Base-by-base conservation (phyloP, 2,888 invertebrate species). In the Parnassius apollo region DNA sequence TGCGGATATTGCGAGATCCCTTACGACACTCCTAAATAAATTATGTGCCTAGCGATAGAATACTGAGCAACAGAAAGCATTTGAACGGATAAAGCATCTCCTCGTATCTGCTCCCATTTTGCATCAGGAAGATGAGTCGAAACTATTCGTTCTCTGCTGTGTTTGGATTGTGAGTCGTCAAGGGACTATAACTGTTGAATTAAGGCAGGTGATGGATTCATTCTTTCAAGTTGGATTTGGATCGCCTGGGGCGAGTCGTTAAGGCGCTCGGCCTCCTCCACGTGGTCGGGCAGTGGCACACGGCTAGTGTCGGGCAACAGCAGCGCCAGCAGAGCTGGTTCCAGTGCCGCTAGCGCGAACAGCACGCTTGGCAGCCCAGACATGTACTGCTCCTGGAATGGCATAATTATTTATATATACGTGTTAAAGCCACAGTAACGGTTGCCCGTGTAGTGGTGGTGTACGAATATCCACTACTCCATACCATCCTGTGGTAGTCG, bases 271-370 rank as follows among this genome's bases (percentile, higher is more conserved):
- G 88, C 89, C 1, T 83, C 86, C 1, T 63, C 62, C 54, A 90
- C 67, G 65, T 82, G 75, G 7, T 88, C 90, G 0, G 91, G 91
- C 11, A 91, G 72, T 0, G 77, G 76, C 0, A 76, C 66, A 4
- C 72, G 72, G 66, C 87, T 87, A 2, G 90, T 86, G 68, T 91
- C 91, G 0, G 91, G 91, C 13, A 91, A 74, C 46, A 86, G 68
- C 0, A 89, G 73, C 0, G 88, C 80, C 59, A 91, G 70, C 42
- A 75, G 10, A 0, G 86, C 90, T 0, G 91, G 84, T 0, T 82
- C 83, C 2, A 91, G 71, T 2, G 91, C 85, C 9, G 77, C 84
- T 2, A 83, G 49, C 0, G 87, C 88, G 59, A 91, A 88, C 18
- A 85, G 76, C 18, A 90, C 70, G 69, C 84, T 87, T 0, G 90